Conservation (phyloP, 1,140 invertebrate species). For the fruit fly (Drosophila melanogaster) region Release_6_plus_ISO1_MT NC_004354.4:15523001-15523500, state of each 20-base stretch:
- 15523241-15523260: too few species aligned
- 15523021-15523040: too few species aligned
- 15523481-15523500: too few species aligned
- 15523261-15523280: conserved; percentile 8
- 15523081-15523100: neutral
- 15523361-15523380: neutral
- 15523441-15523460: too few species aligned
- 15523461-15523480: too few species aligned
- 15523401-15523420: too few species aligned
- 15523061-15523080: neutral
- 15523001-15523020: too few species aligned
- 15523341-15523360: conserved; percentile 24
- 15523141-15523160: neutral
- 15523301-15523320: conserved; percentile 6
- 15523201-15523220: neutral
- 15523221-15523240: too few species aligned
- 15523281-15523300: conserved; percentile 26
- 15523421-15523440: neutral
- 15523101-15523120: neutral
- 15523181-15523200: too few species aligned
- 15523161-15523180: too few species aligned
- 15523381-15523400: neutral
- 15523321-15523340: conserved; percentile 11
- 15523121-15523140: neutral
- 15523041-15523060: too few species aligned